Percentiles rank a stretch among this genome's conserved stretches.
Evolutionary conservation across 2,113 vertebrate species (phyloP).

Genomic region (Callocephalon fimbriatum): DNA sequence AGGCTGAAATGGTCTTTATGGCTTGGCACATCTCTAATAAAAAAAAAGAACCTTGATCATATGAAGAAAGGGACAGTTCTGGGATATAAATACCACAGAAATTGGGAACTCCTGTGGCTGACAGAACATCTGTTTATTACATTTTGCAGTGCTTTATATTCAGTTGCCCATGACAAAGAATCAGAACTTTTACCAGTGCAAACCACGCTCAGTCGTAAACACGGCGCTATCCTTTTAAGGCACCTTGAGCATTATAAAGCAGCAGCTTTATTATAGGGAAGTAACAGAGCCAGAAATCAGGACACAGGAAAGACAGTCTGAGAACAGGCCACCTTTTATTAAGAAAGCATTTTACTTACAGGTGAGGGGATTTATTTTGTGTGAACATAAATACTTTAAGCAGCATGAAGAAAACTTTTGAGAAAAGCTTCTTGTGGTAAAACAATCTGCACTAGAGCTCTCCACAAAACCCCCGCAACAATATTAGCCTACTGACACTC

Average conservation of each 20-base stretch:
- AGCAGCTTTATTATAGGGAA: not conserved
- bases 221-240: not conserved
- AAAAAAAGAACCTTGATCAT: constrained; percentile 44
- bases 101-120: constrained; percentile 18
- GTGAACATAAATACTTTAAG: not conserved
- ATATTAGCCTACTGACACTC: not conserved
- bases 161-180: constrained; percentile 10
- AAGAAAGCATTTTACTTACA: not conserved
- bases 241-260: not conserved
- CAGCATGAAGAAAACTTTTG: not conserved
- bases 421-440: not conserved
- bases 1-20: constrained; percentile 8
- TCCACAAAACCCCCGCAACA: not conserved
- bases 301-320: not conserved
- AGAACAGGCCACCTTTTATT: not conserved
- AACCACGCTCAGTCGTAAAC: not conserved
- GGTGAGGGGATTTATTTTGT: constrained; percentile 3
- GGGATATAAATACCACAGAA: constrained; percentile 46
- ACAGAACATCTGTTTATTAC: constrained; percentile 67
- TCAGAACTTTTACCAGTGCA: not conserved
- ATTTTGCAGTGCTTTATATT: constrained; percentile 64
- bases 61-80: constrained; percentile 50
- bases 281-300: not conserved
- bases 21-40: constrained; percentile 50
- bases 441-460: not conserved